Base-by-base conservation (phyloP, 2,797 vertebrate species). In the Eupleurogrammus muticus region DNA sequence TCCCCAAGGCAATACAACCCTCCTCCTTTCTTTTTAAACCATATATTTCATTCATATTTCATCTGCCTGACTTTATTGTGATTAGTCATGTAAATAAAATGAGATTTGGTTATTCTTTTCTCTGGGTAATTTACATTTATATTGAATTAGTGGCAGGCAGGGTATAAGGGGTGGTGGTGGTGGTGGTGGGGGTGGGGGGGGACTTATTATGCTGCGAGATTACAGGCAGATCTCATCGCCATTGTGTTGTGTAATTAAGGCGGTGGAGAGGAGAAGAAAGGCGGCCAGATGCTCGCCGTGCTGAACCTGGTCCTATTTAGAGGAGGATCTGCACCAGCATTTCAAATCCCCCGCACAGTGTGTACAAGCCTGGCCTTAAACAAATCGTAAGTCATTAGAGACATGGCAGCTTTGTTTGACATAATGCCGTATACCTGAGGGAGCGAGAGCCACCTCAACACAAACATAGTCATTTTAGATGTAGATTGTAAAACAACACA, bases 11-110 rank as follows among this genome's bases (percentile, higher is more conserved):
- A 12, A 61, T 47, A 36, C 20, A 48, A 48, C 57, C 51, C 62
- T 55, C 55, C 62, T 60, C 57, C 57, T 54, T 81, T 48, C 66
- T 81, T 75, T 79, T 44, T 77, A 81, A 82, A 79, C 75, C 88
- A 66, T 88, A 84, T 90, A 87, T 91, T 82, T 83, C 84, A 89
- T 90, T 92, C 89, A 92, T 93, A 91, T 93, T 94, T 94, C 90
- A 93, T 90, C 89, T 72, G 82, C 78, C 87, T 80, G 83, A 83
- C 83, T 91, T 92, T 87, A 92, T 93, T 92, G 90, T 92, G 93
- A 94, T 94, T 93, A 94, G 92, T 92, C 92, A 91, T 93, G 93
- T 94, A 94, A 94, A 94, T 93, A 94, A 93, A 94, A 93, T 90
- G 88, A 92, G 92, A 92, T 94, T 93, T 92, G 87, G 89, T 93